These are phyloP conservation scores for Sebastes ruberrimus DNA, from an alignment of 2,797 vertebrate species.

Conservation along the genomic window DNA sequence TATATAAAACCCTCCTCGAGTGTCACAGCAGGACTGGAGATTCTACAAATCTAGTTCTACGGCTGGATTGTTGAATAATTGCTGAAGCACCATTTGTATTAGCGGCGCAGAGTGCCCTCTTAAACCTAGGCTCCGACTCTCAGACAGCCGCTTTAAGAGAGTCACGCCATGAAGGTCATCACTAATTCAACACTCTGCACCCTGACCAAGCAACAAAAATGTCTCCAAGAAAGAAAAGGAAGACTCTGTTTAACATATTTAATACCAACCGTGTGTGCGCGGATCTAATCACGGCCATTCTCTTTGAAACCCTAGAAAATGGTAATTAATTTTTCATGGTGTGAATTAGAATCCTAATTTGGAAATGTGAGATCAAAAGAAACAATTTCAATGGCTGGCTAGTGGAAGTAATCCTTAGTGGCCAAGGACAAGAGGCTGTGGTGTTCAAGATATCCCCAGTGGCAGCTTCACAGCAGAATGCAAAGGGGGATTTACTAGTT, in stretches of 20 bases:
- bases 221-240: slow-evolving; percentile 32
- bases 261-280: slow-evolving; percentile 67
- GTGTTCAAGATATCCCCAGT: slow-evolving; percentile 51
- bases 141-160: slow-evolving; percentile 35
- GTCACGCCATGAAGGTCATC: slow-evolving; percentile 79
- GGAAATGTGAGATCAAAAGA: slow-evolving; percentile 91
- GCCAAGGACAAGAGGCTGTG: slow-evolving; percentile 61
- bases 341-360: slow-evolving; percentile 93
- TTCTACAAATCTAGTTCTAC: slow-evolving; percentile 26
- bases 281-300: slow-evolving; percentile 79
- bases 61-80: slow-evolving; percentile 49
- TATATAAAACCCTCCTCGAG: slow-evolving; percentile 30
- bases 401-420: slow-evolving; percentile 82
- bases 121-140: slow-evolving; percentile 47
- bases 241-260: slow-evolving; percentile 66
- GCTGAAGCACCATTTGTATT: slow-evolving; percentile 51
- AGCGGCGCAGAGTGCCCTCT: slow-evolving; percentile 22
- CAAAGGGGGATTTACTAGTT: slow-evolving; percentile 42
- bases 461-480: slow-evolving; percentile 61
- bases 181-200: slow-evolving; percentile 85
- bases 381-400: slow-evolving; percentile 79
- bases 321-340: slow-evolving; percentile 91
- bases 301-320: slow-evolving; percentile 88
- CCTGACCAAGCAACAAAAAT: slow-evolving; percentile 66
- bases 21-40: slow-evolving; percentile 25